Conservation (phyloP, 2,888 invertebrate species). For the Habroteleia sp. region DNA sequence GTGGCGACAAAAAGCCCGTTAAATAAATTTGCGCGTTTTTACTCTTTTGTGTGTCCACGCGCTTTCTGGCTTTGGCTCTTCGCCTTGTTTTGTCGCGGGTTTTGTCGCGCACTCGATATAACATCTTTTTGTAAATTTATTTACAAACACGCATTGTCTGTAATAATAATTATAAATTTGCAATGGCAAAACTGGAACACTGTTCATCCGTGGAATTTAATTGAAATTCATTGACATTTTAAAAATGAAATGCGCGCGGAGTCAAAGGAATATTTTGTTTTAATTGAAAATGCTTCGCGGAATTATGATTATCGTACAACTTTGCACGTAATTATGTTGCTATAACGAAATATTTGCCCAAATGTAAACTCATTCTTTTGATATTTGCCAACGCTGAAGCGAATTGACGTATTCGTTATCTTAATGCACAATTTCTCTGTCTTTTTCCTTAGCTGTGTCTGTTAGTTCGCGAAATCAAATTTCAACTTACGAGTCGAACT, state of each 20-base stretch:
- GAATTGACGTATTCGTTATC: no score
- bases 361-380: neutral
- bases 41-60: slow-evolving; percentile 11
- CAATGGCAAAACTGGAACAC: slow-evolving; percentile 22
- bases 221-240: slow-evolving; percentile 38
- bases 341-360: slow-evolving; percentile 9
- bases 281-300: slow-evolving; percentile 36
- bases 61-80: slow-evolving; percentile 5
- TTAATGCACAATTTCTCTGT: no score
- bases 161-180: slow-evolving; percentile 13
- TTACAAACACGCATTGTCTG: neutral
- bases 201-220: slow-evolving; percentile 29
- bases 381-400: no score
- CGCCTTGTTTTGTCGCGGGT: neutral
- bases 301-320: slow-evolving; percentile 12
- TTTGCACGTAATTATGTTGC: slow-evolving; percentile 28
- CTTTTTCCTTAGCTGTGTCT: no score
- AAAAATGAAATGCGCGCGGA: slow-evolving; percentile 14
- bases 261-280: slow-evolving; percentile 38
- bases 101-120: slow-evolving; percentile 7
- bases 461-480: no score
- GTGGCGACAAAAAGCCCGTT: slow-evolving; percentile 36
- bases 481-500: no score
- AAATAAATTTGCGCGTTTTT: slow-evolving; percentile 45
- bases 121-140: slow-evolving; percentile 16